Conservation (phyloP, 2,888 invertebrate genomes). For the Tinea pellionella region DNA sequence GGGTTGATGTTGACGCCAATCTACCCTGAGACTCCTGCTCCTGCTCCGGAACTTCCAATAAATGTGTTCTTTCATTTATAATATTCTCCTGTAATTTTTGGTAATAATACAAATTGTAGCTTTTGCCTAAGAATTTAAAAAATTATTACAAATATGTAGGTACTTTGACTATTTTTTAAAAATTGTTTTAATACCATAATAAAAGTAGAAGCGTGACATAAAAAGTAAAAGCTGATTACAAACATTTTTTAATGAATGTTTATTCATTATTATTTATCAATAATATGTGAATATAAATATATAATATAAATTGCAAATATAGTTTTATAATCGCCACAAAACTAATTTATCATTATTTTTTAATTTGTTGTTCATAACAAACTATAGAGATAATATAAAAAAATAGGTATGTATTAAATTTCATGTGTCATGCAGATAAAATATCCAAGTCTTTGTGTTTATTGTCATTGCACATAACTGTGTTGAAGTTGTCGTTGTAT, state of each 20-base stretch:
- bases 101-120: too few relatives aligned
- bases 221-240: too few relatives aligned
- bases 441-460: not conserved
- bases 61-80: constrained; percentile 81
- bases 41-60: constrained; percentile 77
- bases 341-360: not conserved
- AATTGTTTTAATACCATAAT: too few relatives aligned
- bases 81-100: constrained; percentile 52
- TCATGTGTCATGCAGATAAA: constrained; percentile 2
- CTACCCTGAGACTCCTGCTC: constrained; percentile 79
- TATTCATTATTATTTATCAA: not conserved
- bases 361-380: not conserved
- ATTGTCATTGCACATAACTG: not conserved
- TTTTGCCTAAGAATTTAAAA: not conserved
- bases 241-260: too few relatives aligned
- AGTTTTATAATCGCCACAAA: not conserved
- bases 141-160: too few relatives aligned
- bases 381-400: not conserved
- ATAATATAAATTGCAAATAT: too few relatives aligned
- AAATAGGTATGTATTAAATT: not conserved
- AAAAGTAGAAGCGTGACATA: too few relatives aligned
- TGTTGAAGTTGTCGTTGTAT: not conserved
- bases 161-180: too few relatives aligned
- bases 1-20: constrained; percentile 58
- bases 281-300: not conserved